Evolutionary conservation across 2,888 invertebrate genomes (phyloP), one percentile per base, ranked within the genome.

Genomic region (Cantharis nigra): DNA sequence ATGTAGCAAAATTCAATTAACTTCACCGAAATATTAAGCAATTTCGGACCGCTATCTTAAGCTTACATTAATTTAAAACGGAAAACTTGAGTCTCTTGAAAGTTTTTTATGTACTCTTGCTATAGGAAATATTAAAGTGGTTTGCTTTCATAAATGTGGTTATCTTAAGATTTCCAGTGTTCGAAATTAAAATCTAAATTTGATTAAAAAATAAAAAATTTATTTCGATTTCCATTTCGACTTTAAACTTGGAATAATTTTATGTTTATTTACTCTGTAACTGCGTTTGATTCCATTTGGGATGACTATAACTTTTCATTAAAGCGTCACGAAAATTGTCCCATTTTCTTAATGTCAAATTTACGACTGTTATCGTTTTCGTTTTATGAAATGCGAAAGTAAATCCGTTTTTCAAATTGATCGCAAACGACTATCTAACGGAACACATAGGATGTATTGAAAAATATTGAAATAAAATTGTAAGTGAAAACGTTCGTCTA

Each of bases 1-100:
- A 83, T 83, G 83, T 81, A 82, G 83, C 82, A 79, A 81, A 85
- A 85, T 86, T 85, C 85, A 85, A 86, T 86, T 86, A 86, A 84
- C 79, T 81, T 79, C 78, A 81, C 80, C 82, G 82, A 85, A 85
- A 84, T 84, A 84, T 84, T 83, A 83, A 82, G 82, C 83, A 83
- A 84, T 85, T 84, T 77, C 80, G 76, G 80, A 79, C 81, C 82
- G 82, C 81, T 80, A 81, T 83, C 81, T 81, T 67, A 79, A 80
- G 82, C 80, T 81, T 81, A 82, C 82, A 83, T 82, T 84, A 83
- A 84, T 84, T 85, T 81, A 63, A 62, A 63, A 69, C 63, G 69
- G 76, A 69, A 69, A 72, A 69, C 76, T 75, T 69, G 18, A 10
- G 33, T 23, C 62, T 18, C 18, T 62, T 49, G 14, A 26, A 62